These are phyloP conservation scores for Agraylea sexmaculata DNA, from an alignment of 1,140 invertebrate species.

Conservation along the genomic window DNA sequence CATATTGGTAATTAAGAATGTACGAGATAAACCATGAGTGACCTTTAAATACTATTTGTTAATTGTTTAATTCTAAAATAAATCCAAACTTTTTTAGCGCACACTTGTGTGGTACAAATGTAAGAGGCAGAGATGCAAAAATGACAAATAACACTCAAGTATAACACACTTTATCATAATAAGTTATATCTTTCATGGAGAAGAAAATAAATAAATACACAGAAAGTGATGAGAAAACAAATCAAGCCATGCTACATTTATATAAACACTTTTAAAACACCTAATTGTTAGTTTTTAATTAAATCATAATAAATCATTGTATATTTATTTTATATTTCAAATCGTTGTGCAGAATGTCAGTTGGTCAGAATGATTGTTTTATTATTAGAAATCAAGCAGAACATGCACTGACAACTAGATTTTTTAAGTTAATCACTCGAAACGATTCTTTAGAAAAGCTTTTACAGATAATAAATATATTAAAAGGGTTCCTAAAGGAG, in stretches of 20 bases:
- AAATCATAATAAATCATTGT: no score
- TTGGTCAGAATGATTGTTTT: no score
- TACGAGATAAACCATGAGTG: slow-evolving; percentile 5
- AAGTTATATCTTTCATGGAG: not conserved
- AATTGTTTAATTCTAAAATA: slow-evolving; percentile 11
- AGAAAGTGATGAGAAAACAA: slow-evolving; percentile 7
- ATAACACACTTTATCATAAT: no score
- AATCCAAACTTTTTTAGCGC: slow-evolving; percentile 40
- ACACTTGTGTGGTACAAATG: slow-evolving; percentile 43
- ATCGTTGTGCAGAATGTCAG: no score
- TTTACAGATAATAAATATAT: slow-evolving; percentile 3
- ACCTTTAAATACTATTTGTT: slow-evolving; percentile 3
- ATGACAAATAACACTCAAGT: slow-evolving; percentile 30
- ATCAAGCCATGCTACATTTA: slow-evolving; percentile 20
- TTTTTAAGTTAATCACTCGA: no score
- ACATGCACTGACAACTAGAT: no score
- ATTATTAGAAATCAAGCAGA: no score
- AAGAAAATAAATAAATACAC: not conserved
- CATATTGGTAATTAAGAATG: slow-evolving; percentile 7
- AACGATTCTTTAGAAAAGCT: no score
- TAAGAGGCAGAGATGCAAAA: slow-evolving; percentile 42
- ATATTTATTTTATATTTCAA: no score
- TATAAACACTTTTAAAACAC: no score
- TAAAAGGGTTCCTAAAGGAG: slow-evolving; percentile 4
- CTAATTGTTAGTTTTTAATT: no score